These are phyloP conservation scores for Podargus strigoides DNA, from an alignment of 2,797 vertebrate species.

Conservation along the genomic window DNA sequence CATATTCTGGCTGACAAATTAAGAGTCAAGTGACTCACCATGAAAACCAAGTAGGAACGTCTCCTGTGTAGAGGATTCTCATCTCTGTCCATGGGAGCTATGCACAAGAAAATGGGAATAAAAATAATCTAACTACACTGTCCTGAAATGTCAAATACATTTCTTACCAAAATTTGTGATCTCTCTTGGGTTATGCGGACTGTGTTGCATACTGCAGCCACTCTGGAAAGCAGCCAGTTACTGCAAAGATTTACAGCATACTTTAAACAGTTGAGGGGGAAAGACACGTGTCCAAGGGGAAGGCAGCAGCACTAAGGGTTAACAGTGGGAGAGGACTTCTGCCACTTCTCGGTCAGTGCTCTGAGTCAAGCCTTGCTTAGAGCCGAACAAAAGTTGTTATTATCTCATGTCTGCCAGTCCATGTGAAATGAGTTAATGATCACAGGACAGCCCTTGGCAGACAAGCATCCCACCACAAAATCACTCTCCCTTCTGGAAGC, in stretches of 20 bases:
- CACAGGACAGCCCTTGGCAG: background rate
- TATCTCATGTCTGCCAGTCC: background rate
- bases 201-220: background rate
- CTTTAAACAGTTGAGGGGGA: background rate
- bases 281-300: background rate
- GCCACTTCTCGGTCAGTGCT: background rate
- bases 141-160: background rate
- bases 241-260: background rate
- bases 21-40: background rate
- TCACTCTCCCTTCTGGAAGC: background rate
- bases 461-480: background rate
- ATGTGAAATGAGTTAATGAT: background rate
- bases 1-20: background rate
- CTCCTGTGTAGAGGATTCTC: background rate
- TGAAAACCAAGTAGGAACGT: background rate
- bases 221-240: background rate
- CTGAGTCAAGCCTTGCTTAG: background rate
- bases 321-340: background rate
- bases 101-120: background rate
- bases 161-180: background rate
- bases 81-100: background rate
- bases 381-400: background rate
- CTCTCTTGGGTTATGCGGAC: background rate
- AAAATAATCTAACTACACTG: background rate
- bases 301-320: fast-evolving